These are phyloP conservation scores for Leptinotarsa rubiginosa DNA, from an alignment of 2,888 invertebrate species.

Conservation along the genomic window DNA sequence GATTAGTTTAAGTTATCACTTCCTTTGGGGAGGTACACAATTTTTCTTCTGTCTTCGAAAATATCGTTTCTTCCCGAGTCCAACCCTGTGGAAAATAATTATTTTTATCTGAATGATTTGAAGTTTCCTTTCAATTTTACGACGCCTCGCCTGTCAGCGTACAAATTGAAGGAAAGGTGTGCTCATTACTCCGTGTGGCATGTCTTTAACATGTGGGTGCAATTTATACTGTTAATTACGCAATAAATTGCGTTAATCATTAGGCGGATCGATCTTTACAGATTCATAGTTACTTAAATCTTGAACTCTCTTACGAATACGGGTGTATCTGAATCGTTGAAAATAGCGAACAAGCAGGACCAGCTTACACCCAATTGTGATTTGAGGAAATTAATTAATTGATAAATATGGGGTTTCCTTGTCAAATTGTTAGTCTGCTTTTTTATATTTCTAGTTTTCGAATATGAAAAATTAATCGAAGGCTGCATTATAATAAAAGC, in stretches of 20 bases:
- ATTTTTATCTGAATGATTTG: constrained; percentile 1
- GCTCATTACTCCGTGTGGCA: constrained; percentile 9
- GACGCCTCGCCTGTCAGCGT: constrained; percentile 1
- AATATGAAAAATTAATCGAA: no score
- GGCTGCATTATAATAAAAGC: no score
- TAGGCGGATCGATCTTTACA: neutral
- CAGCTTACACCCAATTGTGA: no score
- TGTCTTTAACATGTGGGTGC: constrained; percentile 13
- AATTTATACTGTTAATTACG: constrained; percentile 8
- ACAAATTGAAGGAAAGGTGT: constrained; percentile 18
- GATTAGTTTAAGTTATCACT: no score
- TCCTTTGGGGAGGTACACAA: no score
- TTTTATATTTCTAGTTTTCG: no score
- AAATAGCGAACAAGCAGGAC: neutral
- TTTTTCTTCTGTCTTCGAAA: no score
- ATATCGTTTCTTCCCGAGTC: neutral
- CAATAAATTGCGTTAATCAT: constrained; percentile 5
- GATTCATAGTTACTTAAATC: neutral
- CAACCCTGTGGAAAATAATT: constrained; percentile 1
- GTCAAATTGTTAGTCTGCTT: no score
- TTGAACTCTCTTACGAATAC: neutral
- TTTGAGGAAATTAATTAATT: no score
- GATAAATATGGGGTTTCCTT: no score
- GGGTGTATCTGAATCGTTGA: neutral
- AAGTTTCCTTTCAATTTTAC: constrained; percentile 8